Evolutionary conservation across 2,113 vertebrate species (phyloP).

Genomic region (Sceloporus undulatus): DNA sequence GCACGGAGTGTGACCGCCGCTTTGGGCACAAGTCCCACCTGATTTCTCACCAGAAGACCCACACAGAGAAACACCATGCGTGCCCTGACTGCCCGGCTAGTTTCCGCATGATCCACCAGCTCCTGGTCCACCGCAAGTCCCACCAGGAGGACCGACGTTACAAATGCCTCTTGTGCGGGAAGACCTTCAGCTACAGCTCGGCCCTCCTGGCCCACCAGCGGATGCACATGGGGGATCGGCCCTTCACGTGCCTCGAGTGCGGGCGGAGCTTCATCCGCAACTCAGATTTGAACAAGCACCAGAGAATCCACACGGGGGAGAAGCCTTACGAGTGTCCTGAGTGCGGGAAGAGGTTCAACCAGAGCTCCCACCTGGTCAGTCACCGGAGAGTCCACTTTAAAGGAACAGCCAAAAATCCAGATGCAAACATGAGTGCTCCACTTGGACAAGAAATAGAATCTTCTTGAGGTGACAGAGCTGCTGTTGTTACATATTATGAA

Average conservation of each 20-base stretch:
- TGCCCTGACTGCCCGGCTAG: slow-evolving; percentile 58
- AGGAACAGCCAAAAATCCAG: background rate
- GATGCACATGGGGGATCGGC: slow-evolving; percentile 34
- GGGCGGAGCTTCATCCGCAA: slow-evolving; percentile 41
- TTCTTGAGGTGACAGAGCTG: background rate
- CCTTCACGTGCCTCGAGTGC: slow-evolving; percentile 34
- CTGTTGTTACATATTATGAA: background rate
- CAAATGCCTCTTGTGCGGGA: slow-evolving; percentile 35
- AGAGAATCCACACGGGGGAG: slow-evolving; percentile 38
- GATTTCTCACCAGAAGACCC: slow-evolving; percentile 58
- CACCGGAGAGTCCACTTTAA: slow-evolving; percentile 38
- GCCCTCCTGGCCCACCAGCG: slow-evolving; percentile 39
- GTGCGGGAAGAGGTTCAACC: slow-evolving; percentile 38
- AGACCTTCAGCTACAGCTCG: slow-evolving; percentile 40
- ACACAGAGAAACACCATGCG: slow-evolving; percentile 56
- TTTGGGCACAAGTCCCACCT: slow-evolving; percentile 60
- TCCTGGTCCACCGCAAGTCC: slow-evolving; percentile 32
- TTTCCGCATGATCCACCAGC: slow-evolving; percentile 48
- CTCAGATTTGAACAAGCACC: slow-evolving; percentile 39
- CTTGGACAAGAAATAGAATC: background rate
- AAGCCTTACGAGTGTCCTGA: slow-evolving; percentile 30
- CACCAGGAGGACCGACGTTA: slow-evolving; percentile 39
- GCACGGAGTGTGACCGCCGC: slow-evolving; percentile 43
- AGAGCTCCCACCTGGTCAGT: slow-evolving; percentile 37
- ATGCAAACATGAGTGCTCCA: accelerated